These are phyloP conservation scores for Notothenia rossii DNA, from an alignment of 2,113 vertebrate genomes.

Conservation along the genomic window DNA sequence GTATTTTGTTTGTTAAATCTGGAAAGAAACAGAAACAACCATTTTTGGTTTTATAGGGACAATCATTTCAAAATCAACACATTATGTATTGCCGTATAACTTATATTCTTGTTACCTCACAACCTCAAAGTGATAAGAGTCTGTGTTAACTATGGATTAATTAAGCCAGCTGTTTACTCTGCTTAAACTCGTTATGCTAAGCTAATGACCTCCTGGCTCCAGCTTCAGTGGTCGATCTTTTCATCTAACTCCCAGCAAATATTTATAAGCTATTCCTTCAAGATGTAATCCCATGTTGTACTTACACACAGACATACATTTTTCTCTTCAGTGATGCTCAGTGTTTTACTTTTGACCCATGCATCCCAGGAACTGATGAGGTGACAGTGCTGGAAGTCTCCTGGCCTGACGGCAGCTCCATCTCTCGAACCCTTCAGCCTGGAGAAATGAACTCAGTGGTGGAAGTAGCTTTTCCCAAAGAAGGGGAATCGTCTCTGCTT, in stretches of 20 bases:
- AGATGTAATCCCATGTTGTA: not conserved
- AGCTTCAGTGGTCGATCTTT: not conserved
- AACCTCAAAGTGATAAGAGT: not conserved
- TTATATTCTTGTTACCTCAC: not conserved
- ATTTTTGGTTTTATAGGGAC: no score
- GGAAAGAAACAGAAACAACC: not conserved
- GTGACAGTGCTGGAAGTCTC: conserved; percentile 91
- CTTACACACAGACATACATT: not conserved
- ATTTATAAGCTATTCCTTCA: not conserved
- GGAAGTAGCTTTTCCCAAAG: conserved; percentile 86
- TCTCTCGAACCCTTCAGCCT: conserved; percentile 80
- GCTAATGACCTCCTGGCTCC: not conserved
- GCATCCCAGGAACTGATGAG: conserved; percentile 85
- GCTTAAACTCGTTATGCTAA: not conserved
- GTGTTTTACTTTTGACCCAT: not conserved
- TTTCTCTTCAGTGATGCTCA: not conserved
- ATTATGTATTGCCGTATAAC: not conserved
- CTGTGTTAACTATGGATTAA: not conserved
- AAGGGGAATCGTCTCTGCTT: conserved; percentile 62
- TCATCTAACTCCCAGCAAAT: not conserved
- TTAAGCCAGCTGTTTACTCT: not conserved
- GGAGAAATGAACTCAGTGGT: conserved; percentile 89
- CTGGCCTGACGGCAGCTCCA: conserved; percentile 87
- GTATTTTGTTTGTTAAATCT: no score
- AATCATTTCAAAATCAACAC: no score